Conservation (phyloP, 2,113 vertebrate genomes). For the Pangasianodon hypophthalmus region DNA sequence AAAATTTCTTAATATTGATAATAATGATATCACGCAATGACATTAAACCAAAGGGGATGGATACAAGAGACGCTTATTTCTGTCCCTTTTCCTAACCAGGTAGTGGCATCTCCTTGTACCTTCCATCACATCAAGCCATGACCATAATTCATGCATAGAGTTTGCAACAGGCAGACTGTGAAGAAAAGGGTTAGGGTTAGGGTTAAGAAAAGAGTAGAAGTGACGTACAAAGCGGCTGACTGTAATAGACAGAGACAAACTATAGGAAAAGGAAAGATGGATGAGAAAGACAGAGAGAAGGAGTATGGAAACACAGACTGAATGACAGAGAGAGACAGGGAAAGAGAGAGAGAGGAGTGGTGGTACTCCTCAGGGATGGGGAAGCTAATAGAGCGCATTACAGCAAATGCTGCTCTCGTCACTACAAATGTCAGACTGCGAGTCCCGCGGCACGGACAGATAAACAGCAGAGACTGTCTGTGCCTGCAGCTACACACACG, state of each 20-base stretch:
- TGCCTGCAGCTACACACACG: slow-evolving; percentile 36
- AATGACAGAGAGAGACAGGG: not conserved
- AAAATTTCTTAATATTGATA: not conserved
- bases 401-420: slow-evolving; percentile 67
- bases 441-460: slow-evolving; percentile 48
- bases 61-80: not conserved
- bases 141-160: not conserved
- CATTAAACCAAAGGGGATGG: not conserved
- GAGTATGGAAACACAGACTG: not conserved
- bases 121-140: not conserved
- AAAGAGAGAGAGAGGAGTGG: slow-evolving; percentile 5
- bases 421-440: slow-evolving; percentile 64
- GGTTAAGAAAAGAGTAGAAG: not conserved
- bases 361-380: slow-evolving; percentile 55
- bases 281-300: not conserved
- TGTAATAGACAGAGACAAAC: slow-evolving; percentile 23
- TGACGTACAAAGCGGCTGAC: not conserved
- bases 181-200: too few relatives aligned
- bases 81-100: not conserved
- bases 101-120: not conserved
- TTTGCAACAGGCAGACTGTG: not conserved
- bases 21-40: not conserved
- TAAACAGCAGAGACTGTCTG: slow-evolving; percentile 44
- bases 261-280: not conserved
- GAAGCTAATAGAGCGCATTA: slow-evolving; percentile 70